Conservation (phyloP, 2,888 invertebrate genomes). For the Philereme vetulata region DNA sequence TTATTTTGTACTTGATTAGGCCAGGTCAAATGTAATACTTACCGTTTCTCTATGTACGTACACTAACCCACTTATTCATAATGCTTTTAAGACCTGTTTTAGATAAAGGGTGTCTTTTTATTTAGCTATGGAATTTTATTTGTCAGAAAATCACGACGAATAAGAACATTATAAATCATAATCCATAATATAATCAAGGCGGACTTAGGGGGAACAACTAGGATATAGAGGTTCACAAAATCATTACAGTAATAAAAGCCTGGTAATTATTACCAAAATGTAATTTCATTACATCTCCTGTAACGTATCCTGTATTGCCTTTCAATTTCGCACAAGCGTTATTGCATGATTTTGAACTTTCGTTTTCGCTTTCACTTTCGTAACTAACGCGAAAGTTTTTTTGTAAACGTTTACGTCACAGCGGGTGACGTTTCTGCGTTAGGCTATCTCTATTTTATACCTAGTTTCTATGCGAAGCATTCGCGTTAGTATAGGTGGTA, state of each 20-base stretch:
- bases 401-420: conserved; percentile 43
- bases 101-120: too few species aligned
- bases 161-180: too few species aligned
- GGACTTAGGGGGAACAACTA: too few species aligned
- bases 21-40: too few species aligned
- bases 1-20: too few species aligned
- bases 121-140: too few species aligned
- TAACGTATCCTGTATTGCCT: conserved; percentile 34
- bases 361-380: conserved; percentile 44
- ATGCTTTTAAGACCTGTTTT: too few species aligned
- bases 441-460: conserved; percentile 29
- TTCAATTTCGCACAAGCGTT: conserved; percentile 37
- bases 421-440: conserved; percentile 39
- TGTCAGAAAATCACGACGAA: too few species aligned
- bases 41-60: too few species aligned
- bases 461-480: conserved; percentile 14
- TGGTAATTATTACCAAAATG: conserved; percentile 1
- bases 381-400: conserved; percentile 44
- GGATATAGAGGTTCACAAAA: too few species aligned
- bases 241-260: neutral
- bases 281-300: conserved; percentile 24
- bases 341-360: conserved; percentile 44
- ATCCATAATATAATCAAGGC: too few species aligned
- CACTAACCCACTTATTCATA: too few species aligned
- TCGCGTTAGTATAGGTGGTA: neutral